phyloP scores from a whole-genome alignment of 2,888 invertebrate genomes.

The Carterocephalus palaemon region DNA sequence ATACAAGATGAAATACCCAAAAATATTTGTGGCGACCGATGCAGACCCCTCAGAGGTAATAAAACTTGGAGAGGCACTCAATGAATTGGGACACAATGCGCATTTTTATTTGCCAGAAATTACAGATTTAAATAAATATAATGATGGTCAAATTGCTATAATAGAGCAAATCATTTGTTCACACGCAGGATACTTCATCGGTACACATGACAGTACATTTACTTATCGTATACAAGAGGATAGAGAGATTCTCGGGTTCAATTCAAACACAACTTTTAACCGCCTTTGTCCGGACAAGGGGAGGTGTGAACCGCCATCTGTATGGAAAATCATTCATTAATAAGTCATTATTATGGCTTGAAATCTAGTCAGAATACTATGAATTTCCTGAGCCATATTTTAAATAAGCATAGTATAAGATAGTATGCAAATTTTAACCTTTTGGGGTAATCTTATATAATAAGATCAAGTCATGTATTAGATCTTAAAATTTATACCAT shows the following conservation, averaged over 20 bases:
- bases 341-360: background rate
- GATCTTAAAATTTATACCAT: too few relatives aligned
- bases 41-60: conserved; percentile 80
- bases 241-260: conserved; percentile 95
- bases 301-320: conserved; percentile 85
- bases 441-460: too few relatives aligned
- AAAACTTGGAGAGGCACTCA: conserved; percentile 65
- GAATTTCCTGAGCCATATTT: too few relatives aligned
- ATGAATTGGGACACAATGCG: conserved; percentile 45
- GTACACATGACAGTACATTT: conserved; percentile 97
- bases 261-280: conserved; percentile 90
- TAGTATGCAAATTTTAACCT: too few relatives aligned
- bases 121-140: conserved; percentile 63
- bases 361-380: too few relatives aligned
- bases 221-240: conserved; percentile 98
- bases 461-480: too few relatives aligned
- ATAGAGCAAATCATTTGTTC: conserved; percentile 98
- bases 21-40: conserved; percentile 92
- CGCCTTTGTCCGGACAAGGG: conserved; percentile 83
- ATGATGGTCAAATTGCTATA: conserved; percentile 93
- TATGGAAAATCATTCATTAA: conserved; percentile 85
- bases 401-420: too few relatives aligned
- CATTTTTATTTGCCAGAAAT: conserved; percentile 58
- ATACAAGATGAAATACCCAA: conserved; percentile 55
- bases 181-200: conserved; percentile 91